Evolutionary conservation across 2,888 invertebrate species (phyloP).

Genomic region (Linyphia triangularis): DNA sequence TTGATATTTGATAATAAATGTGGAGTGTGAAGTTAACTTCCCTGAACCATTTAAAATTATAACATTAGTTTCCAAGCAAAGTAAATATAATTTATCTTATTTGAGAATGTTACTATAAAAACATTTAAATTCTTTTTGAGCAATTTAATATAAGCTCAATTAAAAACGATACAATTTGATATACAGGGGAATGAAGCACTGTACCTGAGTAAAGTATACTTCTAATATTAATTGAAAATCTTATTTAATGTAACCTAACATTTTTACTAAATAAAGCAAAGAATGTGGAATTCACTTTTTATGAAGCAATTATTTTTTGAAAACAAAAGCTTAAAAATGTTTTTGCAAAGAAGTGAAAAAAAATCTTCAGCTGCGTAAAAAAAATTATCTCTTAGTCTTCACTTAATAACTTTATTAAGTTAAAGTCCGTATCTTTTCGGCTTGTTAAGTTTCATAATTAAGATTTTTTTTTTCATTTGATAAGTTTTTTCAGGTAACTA

Average conservation of each 20-base stretch:
- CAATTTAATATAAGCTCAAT: too few relatives aligned
- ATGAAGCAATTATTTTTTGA: conserved; percentile 65
- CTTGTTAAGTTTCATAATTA: conserved; percentile 71
- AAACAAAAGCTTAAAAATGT: conserved; percentile 31
- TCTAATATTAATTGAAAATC: conserved; percentile 15
- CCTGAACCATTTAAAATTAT: too few relatives aligned
- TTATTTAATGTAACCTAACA: conserved; percentile 2
- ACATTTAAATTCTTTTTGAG: too few relatives aligned
- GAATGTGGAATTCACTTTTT: conserved; percentile 48
- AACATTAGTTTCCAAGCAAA: too few relatives aligned
- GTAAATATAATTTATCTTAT: too few relatives aligned
- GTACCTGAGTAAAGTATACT: not conserved
- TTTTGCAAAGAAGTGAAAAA: not conserved
- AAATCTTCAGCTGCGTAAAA: conserved; percentile 13
- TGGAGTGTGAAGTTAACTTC: too few relatives aligned
- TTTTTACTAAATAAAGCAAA: conserved; percentile 23
- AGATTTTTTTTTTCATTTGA: conserved; percentile 41
- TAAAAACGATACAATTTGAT: not conserved
- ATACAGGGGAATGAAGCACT: not conserved
- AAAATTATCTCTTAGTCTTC: conserved; percentile 50
- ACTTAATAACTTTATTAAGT: conserved; percentile 75
- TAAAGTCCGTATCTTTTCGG: conserved; percentile 71
- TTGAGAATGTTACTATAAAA: too few relatives aligned
- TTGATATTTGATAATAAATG: too few relatives aligned
- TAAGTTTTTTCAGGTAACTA: conserved; percentile 39